Evolutionary conservation across 2,888 invertebrate genomes (phyloP), one percentile per base, ranked within the genome.

Genomic region (Ernsta delagoae): DNA sequence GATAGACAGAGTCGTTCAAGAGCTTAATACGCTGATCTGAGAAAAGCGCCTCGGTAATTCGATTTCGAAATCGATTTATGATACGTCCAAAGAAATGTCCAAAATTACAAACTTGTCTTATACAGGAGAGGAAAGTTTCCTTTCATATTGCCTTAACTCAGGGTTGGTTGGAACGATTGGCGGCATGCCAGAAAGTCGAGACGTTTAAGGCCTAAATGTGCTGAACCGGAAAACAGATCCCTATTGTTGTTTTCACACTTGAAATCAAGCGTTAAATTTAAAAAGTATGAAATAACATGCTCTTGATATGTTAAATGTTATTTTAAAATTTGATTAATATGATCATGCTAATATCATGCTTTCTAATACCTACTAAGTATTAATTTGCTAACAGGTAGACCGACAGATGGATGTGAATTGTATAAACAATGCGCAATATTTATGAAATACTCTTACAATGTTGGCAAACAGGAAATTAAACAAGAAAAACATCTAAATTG

Each of bases 11-110:
- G 36, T 34, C 56, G 50, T 31, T 48, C 48, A 56, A 59, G 61
- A 67, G 61, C 36, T 45, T 56, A 56, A 67, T 62, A 61, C 54
- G 67, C 61, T 61, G 56, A 67, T 61, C 54, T 59, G 60, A 24
- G 61, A 12, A 45, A 67, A 61, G 34, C 53, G 53, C 54, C 45
- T 56, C 24, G 12, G 56, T 56, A 56, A 61, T 61, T 61, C 41
- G 41, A 54, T 54, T 63, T 56, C 63, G 31, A 53, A 63, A 63
- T 31, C 61, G 56, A 57, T 62, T 39, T 67, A 56, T 53, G 45
- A 61, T 61, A 36, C 34, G 60, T 67, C 54, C 54, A 62, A 48
- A 45, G 31, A 53, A 45, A 12, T 54, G 41, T 45, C 48, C 56
- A 45, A 61, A 54, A 67, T 61, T 31, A 66, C 53, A 60, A 45